phyloP scores from a whole-genome alignment of 2,113 vertebrate species.

The Coreoperca whiteheadi region DNA sequence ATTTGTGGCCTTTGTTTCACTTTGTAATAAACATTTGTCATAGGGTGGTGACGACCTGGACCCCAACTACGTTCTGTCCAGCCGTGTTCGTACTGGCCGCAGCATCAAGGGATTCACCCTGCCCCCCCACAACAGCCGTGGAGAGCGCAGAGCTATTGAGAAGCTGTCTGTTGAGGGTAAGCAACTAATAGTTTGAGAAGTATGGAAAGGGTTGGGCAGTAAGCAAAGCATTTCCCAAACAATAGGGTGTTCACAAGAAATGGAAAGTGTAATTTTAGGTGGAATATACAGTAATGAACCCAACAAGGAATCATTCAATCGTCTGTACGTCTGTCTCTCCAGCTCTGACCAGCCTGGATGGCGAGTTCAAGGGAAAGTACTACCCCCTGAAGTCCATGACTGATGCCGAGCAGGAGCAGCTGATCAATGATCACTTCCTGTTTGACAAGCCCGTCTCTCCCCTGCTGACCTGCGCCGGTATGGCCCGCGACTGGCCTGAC shows the following conservation, averaged over 20 bases:
- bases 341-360: slow-evolving; percentile 92
- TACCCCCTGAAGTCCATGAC: slow-evolving; percentile 94
- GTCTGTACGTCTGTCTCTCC: not conserved
- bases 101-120: slow-evolving; percentile 94
- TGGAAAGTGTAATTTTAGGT: not conserved
- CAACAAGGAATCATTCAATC: not conserved
- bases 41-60: slow-evolving; percentile 95
- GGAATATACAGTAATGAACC: not conserved
- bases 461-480: slow-evolving; percentile 92
- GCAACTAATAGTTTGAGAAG: slow-evolving; percentile 8
- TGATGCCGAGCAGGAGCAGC: slow-evolving; percentile 93
- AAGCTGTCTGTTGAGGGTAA: slow-evolving; percentile 89
- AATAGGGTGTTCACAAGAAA: not conserved
- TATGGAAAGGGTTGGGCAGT: not conserved
- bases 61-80: slow-evolving; percentile 92
- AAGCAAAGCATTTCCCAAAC: not conserved
- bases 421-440: slow-evolving; percentile 94
- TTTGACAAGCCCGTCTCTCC: slow-evolving; percentile 97
- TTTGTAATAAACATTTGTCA: slow-evolving; percentile 1
- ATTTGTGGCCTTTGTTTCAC: not conserved
- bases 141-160: slow-evolving; percentile 90
- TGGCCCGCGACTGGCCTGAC: slow-evolving; percentile 97
- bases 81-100: slow-evolving; percentile 94
- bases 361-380: slow-evolving; percentile 96
- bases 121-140: slow-evolving; percentile 94